Base-by-base conservation (phyloP, 1,140 invertebrate genomes). In the Kradibia gibbosae region DNA sequence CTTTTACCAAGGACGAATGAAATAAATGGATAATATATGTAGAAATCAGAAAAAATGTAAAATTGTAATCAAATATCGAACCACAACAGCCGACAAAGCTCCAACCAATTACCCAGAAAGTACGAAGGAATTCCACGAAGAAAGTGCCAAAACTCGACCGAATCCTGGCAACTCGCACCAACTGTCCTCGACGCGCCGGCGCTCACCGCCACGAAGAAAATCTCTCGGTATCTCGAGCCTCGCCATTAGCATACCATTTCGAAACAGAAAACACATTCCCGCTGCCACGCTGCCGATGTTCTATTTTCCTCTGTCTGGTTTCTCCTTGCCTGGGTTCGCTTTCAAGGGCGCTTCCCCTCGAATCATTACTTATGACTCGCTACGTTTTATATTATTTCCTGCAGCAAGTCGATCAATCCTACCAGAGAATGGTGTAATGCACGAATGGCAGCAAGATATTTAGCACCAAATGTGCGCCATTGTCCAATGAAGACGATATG, bases 261-360 rank as follows among this genome's bases (percentile, higher is more conserved):
- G 73, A 81, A 81, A 81, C n/a, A 34, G 79, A 76, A 76, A 75
- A 76, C 72, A 73, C 79, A 80, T 80, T 80, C 79, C 60, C 45
- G 45, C 31, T 39, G 31, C 34, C 48, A 7, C 50, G 53, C 20
- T 36, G 10, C 72, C 48, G 20, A 36, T 5, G 48, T 50, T n/a
- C 72, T 22, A 39, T 60, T 60, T 28, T 76, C 28, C 55, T 53
- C 31, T 55, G 15, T 34, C 48, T 36, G 10, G 25, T n/a, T 73
- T 55, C 13, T 36, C 28, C 39, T 17, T 25, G 22, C 3, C 53
- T 20, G 17, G 53, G 5, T 20, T 20, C 31, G 8, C n/a, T 10
- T 20, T 25, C 57, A 62, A 25, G n/a, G 57, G 28, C 50, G 50
- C 50, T 13, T 8, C 5, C 42, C n/a, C n/a, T n/a, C n/a, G n/a